Base-by-base conservation (phyloP, 2,113 vertebrate genomes). In the Oostethus manadensis region DNA sequence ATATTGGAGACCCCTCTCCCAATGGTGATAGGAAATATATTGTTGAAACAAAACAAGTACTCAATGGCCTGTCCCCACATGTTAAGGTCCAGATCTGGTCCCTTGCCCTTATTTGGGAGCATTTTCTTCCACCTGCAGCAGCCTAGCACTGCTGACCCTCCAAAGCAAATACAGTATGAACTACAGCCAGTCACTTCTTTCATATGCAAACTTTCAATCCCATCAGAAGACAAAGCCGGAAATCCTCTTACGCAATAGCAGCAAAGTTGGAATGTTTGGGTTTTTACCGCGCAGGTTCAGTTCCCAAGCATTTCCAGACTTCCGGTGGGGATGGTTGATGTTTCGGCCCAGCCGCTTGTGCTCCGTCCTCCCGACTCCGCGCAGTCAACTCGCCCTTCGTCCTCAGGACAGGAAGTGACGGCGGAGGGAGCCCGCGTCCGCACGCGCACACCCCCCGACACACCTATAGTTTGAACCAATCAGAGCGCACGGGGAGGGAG, bases 391-490 rank as follows among this genome's bases (percentile, higher is more conserved):
- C 55, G 45, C 14, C 47, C 13, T 22, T 55, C 54, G 10, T 26
- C 23, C 46, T 35, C 29, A 45, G n/a, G 50, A 64, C 56, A 49
- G 51, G 46, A 51, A 23, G 51, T 58, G 46, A 46, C 47, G 21
- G 26, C 26, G 14, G 38, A 23, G 44, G 15, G n/a, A 13, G 10
- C 38, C 2, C 3, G 58, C 17, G 56, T 14, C 43, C 10, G 18
- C 42, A 49, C 6, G n/a, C 58, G 16, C 85, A 83, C 85, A 78
- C 78, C 79, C 66, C 73, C 80, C 10, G 79, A 85, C 87, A 89
- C 89, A 88, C 90, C 88, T 80, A 85, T 79, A 46, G 7, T 45
- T 54, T 60, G 14, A 47, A 29, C 89, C 87, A 90, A 90, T 90
- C 69, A 21, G 1, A 20, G n/a, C 0, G 16, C 50, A 14, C 4